Percentiles rank a stretch among this genome's conserved stretches.
phyloP scores from a whole-genome alignment of 1,140 invertebrate species.

The Eupeodes corollae region DNA sequence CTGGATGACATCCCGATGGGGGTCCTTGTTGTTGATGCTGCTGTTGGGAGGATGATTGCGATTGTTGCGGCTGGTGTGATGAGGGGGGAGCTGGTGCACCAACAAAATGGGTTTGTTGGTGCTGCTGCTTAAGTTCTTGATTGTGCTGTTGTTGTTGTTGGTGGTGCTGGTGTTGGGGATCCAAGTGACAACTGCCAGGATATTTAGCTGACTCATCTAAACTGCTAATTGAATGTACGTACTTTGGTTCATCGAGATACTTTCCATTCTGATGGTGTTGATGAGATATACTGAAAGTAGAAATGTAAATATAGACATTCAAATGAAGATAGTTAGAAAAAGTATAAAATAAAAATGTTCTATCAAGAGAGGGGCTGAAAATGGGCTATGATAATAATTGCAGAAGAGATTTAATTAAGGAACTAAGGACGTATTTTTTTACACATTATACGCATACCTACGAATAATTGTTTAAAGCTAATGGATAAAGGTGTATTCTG shows the following conservation, averaged over 20 bases:
- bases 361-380: constrained; percentile 24
- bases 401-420: too few species aligned
- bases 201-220: constrained; percentile 10
- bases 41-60: neutral
- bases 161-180: constrained; percentile 8
- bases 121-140: constrained; percentile 10
- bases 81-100: neutral
- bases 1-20: neutral
- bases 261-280: constrained; percentile 17
- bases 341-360: constrained; percentile 20
- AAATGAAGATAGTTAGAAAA: neutral
- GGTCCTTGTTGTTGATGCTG: neutral
- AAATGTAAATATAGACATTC: constrained; percentile 1
- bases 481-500: too few species aligned
- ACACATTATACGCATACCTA: too few species aligned
- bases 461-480: too few species aligned
- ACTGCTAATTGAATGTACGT: constrained; percentile 8
- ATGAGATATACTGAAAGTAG: constrained; percentile 4
- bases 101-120: constrained; percentile 1
- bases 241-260: constrained; percentile 6
- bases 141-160: constrained; percentile 7
- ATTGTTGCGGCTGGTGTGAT: constrained; percentile 5
- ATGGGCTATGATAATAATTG: too few species aligned
- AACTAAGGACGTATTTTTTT: too few species aligned
- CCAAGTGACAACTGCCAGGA: constrained; percentile 19